Percentiles rank a stretch among this genome's conserved stretches.
phyloP scores from a whole-genome alignment of 2,113 vertebrate genomes.

The Butorides virescens region DNA sequence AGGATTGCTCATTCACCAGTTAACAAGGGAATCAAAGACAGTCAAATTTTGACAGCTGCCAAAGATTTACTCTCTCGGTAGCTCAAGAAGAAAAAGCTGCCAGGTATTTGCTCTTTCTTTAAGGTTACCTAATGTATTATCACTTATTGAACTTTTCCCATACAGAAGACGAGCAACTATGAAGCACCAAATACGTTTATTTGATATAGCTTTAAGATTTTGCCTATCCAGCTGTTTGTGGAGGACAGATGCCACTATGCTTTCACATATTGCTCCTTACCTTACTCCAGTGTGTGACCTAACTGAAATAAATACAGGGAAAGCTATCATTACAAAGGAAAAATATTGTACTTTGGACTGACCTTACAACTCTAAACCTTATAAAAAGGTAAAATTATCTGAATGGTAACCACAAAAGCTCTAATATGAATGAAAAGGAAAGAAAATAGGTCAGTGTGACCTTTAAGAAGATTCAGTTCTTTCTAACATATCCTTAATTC shows the following conservation, averaged over 20 bases:
- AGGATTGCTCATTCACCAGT: neutral
- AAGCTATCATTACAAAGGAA: neutral
- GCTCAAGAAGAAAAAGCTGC: neutral
- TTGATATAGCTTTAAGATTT: neutral
- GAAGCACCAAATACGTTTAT: neutral
- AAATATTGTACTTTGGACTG: neutral
- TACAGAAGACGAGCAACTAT: neutral
- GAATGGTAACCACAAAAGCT: neutral
- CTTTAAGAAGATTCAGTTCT: neutral
- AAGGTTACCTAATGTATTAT: neutral
- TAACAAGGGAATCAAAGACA: neutral
- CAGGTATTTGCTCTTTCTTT: neutral
- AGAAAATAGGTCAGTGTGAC: neutral
- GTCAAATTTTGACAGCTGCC: neutral
- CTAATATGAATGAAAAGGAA: neutral
- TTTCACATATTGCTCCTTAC: neutral
- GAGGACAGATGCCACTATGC: neutral
- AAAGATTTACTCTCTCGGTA: neutral
- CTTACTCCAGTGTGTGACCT: neutral
- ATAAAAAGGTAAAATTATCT: neutral
- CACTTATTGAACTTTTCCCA: neutral
- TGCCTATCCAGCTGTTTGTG: neutral
- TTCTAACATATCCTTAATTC: neutral
- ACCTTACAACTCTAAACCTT: neutral
- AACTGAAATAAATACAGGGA: neutral